These are phyloP conservation scores for Aphidius gifuensis DNA, from an alignment of 1,140 invertebrate genomes.

Conservation along the genomic window DNA sequence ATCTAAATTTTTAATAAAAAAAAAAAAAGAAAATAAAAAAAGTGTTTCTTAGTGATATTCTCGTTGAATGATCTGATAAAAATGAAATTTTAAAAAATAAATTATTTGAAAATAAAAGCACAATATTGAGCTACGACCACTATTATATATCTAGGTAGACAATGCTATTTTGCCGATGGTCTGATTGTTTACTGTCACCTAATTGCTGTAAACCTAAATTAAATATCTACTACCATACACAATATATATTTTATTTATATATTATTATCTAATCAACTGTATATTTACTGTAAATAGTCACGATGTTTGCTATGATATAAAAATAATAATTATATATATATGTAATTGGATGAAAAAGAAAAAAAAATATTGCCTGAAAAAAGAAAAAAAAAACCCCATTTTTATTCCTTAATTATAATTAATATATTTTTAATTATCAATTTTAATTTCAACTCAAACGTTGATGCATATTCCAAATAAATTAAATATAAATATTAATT, in stretches of 20 bases:
- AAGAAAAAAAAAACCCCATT: neutral
- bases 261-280: slow-evolving; percentile 45
- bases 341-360: slow-evolving; percentile 47
- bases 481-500: too few species aligned
- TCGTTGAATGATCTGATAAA: slow-evolving; percentile 12
- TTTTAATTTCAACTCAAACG: too few species aligned
- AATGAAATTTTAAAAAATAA: too few species aligned
- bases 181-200: slow-evolving; percentile 52
- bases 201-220: slow-evolving; percentile 51
- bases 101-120: slow-evolving; percentile 22
- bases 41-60: slow-evolving; percentile 9
- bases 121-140: slow-evolving; percentile 46
- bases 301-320: slow-evolving; percentile 53
- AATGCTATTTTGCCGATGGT: slow-evolving; percentile 51
- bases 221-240: slow-evolving; percentile 36
- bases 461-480: too few species aligned
- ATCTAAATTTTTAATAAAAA: neutral
- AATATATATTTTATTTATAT: slow-evolving; percentile 54
- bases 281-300: slow-evolving; percentile 53
- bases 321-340: slow-evolving; percentile 33
- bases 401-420: neutral
- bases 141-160: slow-evolving; percentile 40
- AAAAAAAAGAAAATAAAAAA: slow-evolving; percentile 20
- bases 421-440: neutral
- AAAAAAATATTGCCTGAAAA: slow-evolving; percentile 15